phyloP scores from a whole-genome alignment of 2,113 vertebrate species.

The Oncorhynchus nerka region DNA sequence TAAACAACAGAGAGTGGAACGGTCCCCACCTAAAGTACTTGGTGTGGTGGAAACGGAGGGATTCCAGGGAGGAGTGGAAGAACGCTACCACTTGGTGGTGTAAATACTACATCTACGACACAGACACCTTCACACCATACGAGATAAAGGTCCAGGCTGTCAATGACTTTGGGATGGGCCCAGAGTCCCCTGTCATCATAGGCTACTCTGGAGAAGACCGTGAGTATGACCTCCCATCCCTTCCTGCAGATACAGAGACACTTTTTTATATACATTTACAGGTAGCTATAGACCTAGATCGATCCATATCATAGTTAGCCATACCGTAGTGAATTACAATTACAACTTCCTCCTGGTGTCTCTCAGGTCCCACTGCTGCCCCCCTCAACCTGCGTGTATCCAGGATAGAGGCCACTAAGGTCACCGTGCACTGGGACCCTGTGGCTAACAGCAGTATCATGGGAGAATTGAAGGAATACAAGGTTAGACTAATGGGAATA shows the following conservation, averaged over 20 bases:
- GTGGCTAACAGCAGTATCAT: conserved; percentile 84
- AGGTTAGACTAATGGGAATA: conserved; percentile 73
- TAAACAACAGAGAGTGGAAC: conserved; percentile 85
- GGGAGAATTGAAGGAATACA: conserved; percentile 93
- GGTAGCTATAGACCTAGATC: neutral
- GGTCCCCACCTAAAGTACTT: conserved; percentile 92
- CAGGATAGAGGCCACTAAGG: conserved; percentile 84
- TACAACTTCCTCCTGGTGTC: conserved; percentile 19
- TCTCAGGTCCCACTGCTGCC: conserved; percentile 84
- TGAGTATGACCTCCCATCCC: conserved; percentile 72
- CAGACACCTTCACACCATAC: conserved; percentile 91
- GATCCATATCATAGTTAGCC: neutral
- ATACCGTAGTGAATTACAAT: neutral
- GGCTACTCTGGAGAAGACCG: conserved; percentile 97
- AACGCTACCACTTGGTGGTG: conserved; percentile 84
- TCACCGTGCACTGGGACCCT: conserved; percentile 86
- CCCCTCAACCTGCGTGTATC: conserved; percentile 88
- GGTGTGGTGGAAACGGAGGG: conserved; percentile 87
- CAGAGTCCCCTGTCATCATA: conserved; percentile 84
- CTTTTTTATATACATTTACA: neutral
- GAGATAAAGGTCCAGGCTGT: conserved; percentile 93
- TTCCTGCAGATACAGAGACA: neutral
- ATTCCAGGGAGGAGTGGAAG: conserved; percentile 88
- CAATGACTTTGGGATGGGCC: conserved; percentile 90
- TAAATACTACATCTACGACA: conserved; percentile 86